Conservation (phyloP, 2,113 vertebrate genomes). For the Istiophorus platypterus region DNA sequence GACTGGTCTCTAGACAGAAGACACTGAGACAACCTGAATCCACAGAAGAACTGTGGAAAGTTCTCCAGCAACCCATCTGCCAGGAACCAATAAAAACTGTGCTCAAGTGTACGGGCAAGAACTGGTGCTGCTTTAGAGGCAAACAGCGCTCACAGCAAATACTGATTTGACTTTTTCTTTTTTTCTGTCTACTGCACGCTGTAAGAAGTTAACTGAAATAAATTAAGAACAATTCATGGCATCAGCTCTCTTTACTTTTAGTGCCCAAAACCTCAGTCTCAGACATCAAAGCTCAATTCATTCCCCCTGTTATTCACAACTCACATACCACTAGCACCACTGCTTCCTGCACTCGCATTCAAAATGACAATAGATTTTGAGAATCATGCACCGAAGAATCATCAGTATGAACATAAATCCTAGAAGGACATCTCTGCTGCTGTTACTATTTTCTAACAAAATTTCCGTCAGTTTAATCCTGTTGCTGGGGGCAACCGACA, state of each 20-base stretch:
- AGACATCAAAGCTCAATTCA: not conserved
- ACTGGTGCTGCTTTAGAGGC: not conserved
- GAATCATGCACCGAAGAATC: not conserved
- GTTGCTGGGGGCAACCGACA: constrained; percentile 62
- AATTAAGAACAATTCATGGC: too few relatives aligned
- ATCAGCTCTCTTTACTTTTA: too few relatives aligned
- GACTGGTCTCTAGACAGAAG: too few relatives aligned
- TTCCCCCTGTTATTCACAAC: too few relatives aligned
- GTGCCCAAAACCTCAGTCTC: not conserved
- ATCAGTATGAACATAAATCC: not conserved
- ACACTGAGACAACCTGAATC: not conserved
- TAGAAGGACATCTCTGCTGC: constrained; percentile 25
- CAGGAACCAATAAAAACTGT: not conserved
- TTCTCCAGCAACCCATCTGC: not conserved
- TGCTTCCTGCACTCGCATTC: not conserved
- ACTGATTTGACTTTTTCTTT: too few relatives aligned
- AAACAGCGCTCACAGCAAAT: not conserved
- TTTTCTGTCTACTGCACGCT: too few relatives aligned
- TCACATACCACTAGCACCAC: not conserved
- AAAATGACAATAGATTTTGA: not conserved
- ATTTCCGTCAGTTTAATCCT: constrained; percentile 56
- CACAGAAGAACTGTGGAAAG: too few relatives aligned
- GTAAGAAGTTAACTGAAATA: too few relatives aligned
- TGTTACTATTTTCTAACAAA: constrained; percentile 49
- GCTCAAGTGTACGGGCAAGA: not conserved